A percentile compares a stretch with the other conserved stretches of the same genome.
phyloP scores from a whole-genome alignment of 1,140 invertebrate species.

The Drosophila yakuba region DNA sequence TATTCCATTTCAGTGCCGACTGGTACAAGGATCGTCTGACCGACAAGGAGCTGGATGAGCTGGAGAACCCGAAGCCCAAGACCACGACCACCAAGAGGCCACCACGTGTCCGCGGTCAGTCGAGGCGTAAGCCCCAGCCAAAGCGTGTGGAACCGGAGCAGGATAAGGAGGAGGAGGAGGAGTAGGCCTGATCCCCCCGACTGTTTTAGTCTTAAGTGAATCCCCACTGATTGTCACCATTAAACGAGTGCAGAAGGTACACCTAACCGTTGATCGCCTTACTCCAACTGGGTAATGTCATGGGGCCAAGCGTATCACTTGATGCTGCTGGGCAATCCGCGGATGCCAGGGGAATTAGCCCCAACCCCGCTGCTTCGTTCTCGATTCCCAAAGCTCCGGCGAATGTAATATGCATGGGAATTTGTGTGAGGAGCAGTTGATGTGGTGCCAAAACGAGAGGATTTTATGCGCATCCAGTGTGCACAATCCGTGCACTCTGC shows the following conservation, averaged over 20 bases:
- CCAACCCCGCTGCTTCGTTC: background rate
- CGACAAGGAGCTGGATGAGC: slow-evolving; percentile 90
- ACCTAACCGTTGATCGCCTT: slow-evolving; percentile 10
- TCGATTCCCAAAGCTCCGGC: background rate
- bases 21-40: slow-evolving; percentile 94
- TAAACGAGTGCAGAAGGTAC: slow-evolving; percentile 29
- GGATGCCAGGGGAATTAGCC: slow-evolving; percentile 35
- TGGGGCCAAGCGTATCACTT: too few relatives aligned
- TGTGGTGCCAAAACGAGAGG: slow-evolving; percentile 65
- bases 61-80: slow-evolving; percentile 91
- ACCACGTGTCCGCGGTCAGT: slow-evolving; percentile 72
- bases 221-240: slow-evolving; percentile 32
- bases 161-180: slow-evolving; percentile 45
- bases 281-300: background rate
- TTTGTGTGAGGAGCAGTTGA: slow-evolving; percentile 52
- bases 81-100: slow-evolving; percentile 86
- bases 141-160: slow-evolving; percentile 56
- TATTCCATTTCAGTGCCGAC: slow-evolving; percentile 87
- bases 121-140: slow-evolving; percentile 61
- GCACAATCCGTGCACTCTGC: slow-evolving; percentile 48
- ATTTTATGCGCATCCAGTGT: slow-evolving; percentile 69
- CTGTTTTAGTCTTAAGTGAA: slow-evolving; percentile 59
- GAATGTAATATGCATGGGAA: slow-evolving; percentile 49
- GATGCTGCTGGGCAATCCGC: slow-evolving; percentile 15
- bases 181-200: slow-evolving; percentile 44